Conservation (phyloP, 2,888 invertebrate genomes). For the Laothoe populi region DNA sequence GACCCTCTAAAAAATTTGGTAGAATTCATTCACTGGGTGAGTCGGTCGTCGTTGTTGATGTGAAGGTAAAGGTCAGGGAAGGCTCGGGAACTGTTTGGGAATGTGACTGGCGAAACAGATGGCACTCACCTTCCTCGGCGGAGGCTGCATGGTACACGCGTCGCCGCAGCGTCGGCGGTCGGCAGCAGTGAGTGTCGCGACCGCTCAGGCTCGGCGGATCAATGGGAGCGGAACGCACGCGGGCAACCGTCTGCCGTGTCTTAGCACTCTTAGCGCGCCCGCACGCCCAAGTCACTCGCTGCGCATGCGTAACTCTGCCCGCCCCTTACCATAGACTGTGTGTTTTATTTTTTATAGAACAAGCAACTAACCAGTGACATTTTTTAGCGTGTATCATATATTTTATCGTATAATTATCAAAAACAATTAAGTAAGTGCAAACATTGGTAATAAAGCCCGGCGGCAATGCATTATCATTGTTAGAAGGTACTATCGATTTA, state of each 20-base stretch:
- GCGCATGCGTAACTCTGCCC: conserved; percentile 48
- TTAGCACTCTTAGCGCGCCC: conserved; percentile 40
- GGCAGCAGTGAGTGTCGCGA: conserved; percentile 37
- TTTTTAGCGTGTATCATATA: background rate
- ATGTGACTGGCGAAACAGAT: conserved; percentile 26
- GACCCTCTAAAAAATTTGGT: conserved; percentile 27
- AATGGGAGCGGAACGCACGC: conserved; percentile 58
- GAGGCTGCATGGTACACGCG: conserved; percentile 89
- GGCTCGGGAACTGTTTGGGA: conserved; percentile 13
- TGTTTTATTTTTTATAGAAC: conserved; percentile 19
- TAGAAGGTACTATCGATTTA: background rate
- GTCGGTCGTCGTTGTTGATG: conserved; percentile 32
- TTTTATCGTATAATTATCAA: background rate
- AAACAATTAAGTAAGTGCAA: background rate
- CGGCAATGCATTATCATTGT: background rate
- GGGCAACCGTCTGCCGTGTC: conserved; percentile 57
- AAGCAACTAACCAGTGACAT: background rate
- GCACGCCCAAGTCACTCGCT: conserved; percentile 37
- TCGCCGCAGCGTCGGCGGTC: conserved; percentile 40
- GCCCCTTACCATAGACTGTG: conserved; percentile 35
- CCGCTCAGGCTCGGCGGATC: conserved; percentile 47
- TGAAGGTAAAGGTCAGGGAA: conserved; percentile 17
- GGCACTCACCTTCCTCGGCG: conserved; percentile 91
- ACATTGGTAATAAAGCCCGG: background rate
- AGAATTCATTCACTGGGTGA: conserved; percentile 34